phyloP scores from a whole-genome alignment of 2,888 invertebrate species.

The Campoplex nolae region DNA sequence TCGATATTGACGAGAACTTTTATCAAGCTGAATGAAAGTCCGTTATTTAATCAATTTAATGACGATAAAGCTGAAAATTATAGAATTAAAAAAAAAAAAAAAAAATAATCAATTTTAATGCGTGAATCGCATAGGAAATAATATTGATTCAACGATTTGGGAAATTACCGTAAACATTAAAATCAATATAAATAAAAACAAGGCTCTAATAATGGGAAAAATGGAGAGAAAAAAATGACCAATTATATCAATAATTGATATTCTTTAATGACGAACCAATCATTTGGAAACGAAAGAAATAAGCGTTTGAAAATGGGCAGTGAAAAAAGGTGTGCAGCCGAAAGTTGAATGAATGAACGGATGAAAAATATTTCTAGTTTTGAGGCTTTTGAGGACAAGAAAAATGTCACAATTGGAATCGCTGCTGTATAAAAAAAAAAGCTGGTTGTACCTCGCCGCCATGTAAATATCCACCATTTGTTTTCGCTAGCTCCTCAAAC shows the following conservation, averaged over 20 bases:
- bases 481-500: slow-evolving; percentile 76
- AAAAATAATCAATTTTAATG: too few relatives aligned
- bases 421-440: background rate
- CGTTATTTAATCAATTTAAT: background rate
- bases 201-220: background rate
- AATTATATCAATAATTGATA: too few relatives aligned
- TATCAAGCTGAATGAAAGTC: background rate
- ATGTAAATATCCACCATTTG: slow-evolving; percentile 79
- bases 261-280: too few relatives aligned
- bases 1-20: background rate
- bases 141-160: too few relatives aligned
- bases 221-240: too few relatives aligned
- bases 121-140: too few relatives aligned
- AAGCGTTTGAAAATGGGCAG: too few relatives aligned
- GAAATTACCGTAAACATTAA: background rate
- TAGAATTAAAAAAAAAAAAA: background rate
- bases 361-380: too few relatives aligned
- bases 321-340: too few relatives aligned
- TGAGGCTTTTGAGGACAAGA: background rate
- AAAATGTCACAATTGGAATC: background rate
- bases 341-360: too few relatives aligned
- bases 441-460: slow-evolving; percentile 74
- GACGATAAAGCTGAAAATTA: background rate
- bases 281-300: too few relatives aligned
- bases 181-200: background rate